A percentile compares a stretch with the other conserved stretches of the same genome.
phyloP scores from a whole-genome alignment of 2,113 vertebrate species.

The Tiliqua scincoides region DNA sequence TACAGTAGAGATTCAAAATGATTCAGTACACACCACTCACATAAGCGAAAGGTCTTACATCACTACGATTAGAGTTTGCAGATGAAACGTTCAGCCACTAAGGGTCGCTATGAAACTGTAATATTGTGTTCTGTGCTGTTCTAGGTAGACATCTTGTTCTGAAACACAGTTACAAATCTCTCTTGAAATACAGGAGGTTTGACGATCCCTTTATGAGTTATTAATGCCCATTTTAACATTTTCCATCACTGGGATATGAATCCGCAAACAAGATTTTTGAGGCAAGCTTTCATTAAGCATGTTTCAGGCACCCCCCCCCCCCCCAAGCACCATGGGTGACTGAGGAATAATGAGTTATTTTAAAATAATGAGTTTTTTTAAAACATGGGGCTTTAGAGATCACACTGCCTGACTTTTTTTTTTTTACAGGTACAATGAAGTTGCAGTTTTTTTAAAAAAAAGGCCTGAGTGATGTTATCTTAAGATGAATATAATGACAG shows the following conservation, averaged over 20 bases:
- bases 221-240: not conserved
- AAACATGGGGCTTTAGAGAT: not conserved
- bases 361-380: too few relatives aligned
- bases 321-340: not conserved
- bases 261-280: not conserved
- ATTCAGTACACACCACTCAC: not conserved
- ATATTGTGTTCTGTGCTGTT: not conserved
- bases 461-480: not conserved
- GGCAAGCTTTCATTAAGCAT: not conserved
- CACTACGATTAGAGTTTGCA: not conserved
- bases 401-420: not conserved
- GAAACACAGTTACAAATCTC: not conserved
- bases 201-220: not conserved
- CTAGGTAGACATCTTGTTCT: not conserved
- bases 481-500: not conserved
- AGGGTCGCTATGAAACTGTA: constrained; percentile 29
- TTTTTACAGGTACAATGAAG: not conserved
- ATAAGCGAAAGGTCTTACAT: not conserved
- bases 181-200: not conserved
- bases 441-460: not conserved
- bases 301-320: not conserved
- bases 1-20: not conserved
- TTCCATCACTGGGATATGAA: not conserved
- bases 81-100: constrained; percentile 14
- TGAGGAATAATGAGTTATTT: not conserved